A percentile compares a stretch with the other conserved stretches of the same genome.
phyloP scores from a whole-genome alignment of 2,888 invertebrate genomes.

The Esperia sulphurella region DNA sequence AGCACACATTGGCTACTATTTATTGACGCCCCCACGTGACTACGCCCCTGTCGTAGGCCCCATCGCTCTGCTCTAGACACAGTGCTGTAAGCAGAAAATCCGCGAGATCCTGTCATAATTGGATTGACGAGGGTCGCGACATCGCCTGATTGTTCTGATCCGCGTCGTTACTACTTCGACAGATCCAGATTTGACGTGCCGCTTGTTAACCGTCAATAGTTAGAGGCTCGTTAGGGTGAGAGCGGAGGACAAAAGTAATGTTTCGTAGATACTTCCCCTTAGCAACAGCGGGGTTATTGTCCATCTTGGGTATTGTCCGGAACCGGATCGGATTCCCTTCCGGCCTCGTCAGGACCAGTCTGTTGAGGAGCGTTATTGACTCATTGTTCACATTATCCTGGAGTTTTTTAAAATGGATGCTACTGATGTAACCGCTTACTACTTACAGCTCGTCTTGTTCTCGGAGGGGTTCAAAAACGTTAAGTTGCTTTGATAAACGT shows the following conservation, averaged over 20 bases:
- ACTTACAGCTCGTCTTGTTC: background rate
- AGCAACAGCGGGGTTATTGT: slow-evolving; percentile 46
- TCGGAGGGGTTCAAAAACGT: background rate
- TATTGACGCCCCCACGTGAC: no score
- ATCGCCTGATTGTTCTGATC: slow-evolving; percentile 46
- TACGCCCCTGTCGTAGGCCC: no score
- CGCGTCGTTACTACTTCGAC: slow-evolving; percentile 44
- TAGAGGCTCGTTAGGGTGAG: slow-evolving; percentile 42
- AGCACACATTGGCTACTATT: no score
- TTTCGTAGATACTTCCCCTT: slow-evolving; percentile 46
- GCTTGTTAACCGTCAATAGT: slow-evolving; percentile 49
- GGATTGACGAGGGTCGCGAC: slow-evolving; percentile 52
- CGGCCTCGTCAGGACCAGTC: slow-evolving; percentile 36
- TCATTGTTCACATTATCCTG: slow-evolving; percentile 34
- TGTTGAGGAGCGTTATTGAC: slow-evolving; percentile 28
- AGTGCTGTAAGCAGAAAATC: slow-evolving; percentile 12
- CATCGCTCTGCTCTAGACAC: no score
- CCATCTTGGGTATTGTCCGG: slow-evolving; percentile 44
- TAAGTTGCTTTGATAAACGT: background rate
- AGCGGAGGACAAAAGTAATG: slow-evolving; percentile 30
- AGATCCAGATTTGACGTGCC: slow-evolving; percentile 39
- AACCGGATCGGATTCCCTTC: slow-evolving; percentile 53
- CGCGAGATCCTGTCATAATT: slow-evolving; percentile 43
- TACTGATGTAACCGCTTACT: slow-evolving; percentile 7
- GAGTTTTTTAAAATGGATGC: slow-evolving; percentile 1